phyloP scores from a whole-genome alignment of 2,797 vertebrate genomes.

The Macropus fuliginosus region DNA sequence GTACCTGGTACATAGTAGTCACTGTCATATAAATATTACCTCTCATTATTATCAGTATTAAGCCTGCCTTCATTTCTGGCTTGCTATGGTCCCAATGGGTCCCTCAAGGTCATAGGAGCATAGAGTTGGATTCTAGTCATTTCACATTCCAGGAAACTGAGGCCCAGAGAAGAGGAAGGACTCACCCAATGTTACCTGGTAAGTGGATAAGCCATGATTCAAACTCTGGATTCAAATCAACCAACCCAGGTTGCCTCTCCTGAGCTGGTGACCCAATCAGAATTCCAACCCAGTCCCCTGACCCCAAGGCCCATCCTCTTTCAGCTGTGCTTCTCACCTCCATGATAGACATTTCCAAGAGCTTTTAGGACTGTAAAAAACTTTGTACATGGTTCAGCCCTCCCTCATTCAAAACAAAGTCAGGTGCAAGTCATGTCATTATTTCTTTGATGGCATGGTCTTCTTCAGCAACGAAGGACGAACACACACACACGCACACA shows the following conservation, averaged over 20 bases:
- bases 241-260: no score
- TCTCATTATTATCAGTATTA: neutral
- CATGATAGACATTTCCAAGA: neutral
- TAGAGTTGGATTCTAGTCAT: neutral
- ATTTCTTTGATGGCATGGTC: no score
- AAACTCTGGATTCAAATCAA: neutral
- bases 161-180: neutral
- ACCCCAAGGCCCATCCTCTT: neutral
- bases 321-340: neutral
- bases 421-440: no score
- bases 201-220: neutral
- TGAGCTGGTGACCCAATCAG: no score
- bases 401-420: no score
- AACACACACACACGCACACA: no score
- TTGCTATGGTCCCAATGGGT: neutral
- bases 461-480: no score
- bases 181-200: neutral
- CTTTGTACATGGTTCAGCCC: neutral
- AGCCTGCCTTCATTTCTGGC: neutral
- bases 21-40: neutral
- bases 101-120: no score
- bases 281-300: no score
- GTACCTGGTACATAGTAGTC: no score
- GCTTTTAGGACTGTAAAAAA: neutral
- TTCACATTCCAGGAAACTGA: neutral